Percentiles rank a stretch among this genome's conserved stretches.
These are phyloP conservation scores for Puffinus mauretanicus DNA, from an alignment of 2,113 vertebrate genomes.

Conservation along the genomic window DNA sequence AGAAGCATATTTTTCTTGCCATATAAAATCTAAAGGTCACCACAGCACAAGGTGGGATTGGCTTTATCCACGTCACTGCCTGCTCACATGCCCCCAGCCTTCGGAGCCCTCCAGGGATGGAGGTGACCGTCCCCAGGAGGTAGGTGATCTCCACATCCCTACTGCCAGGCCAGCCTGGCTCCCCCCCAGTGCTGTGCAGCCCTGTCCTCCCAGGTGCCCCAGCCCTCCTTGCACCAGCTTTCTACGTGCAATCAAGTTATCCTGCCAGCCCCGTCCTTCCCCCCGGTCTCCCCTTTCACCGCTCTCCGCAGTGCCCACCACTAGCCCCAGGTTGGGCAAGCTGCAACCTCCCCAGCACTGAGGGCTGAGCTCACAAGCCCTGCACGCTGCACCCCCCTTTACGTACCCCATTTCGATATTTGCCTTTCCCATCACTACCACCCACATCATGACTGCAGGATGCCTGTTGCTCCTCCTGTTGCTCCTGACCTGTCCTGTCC, in stretches of 20 bases:
- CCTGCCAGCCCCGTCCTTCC: not conserved
- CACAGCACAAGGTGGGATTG: not conserved
- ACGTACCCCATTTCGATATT: not conserved
- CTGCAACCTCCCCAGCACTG: not conserved
- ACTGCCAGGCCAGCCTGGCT: not conserved
- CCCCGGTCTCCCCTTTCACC: accelerated
- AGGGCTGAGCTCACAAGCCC: not conserved
- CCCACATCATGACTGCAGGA: not conserved
- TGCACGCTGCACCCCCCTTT: not conserved
- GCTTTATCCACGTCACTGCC: not conserved
- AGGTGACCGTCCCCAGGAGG: accelerated
- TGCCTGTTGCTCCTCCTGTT: no score
- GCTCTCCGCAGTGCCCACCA: accelerated
- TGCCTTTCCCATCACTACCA: not conserved
- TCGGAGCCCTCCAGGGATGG: not conserved
- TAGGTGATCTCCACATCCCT: not conserved
- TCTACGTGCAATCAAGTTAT: not conserved
- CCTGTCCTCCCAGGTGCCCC: not conserved
- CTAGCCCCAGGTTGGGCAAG: not conserved
- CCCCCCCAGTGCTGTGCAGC: not conserved
- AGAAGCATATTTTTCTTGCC: not conserved
- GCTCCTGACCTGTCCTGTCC: not conserved
- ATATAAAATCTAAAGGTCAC: not conserved
- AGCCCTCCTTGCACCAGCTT: not conserved
- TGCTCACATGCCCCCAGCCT: accelerated